Evolutionary conservation across 2,797 vertebrate species (phyloP).

Genomic region (Sebastes iracundus): DNA sequence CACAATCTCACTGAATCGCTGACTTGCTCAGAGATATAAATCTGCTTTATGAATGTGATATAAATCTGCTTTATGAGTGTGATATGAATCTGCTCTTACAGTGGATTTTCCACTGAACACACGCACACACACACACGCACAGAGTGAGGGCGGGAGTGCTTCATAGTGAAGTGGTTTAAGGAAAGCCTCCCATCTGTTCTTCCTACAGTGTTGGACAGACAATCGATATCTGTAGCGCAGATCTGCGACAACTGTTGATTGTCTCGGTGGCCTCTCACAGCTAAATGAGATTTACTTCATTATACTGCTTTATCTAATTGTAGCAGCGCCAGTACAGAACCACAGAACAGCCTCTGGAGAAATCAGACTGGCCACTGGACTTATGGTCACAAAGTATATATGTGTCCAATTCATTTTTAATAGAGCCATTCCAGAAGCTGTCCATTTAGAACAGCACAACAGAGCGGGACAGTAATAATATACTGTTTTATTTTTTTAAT

Average conservation of each 20-base stretch:
- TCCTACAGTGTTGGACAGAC: slow-evolving; percentile 44
- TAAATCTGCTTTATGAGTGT: slow-evolving; percentile 28
- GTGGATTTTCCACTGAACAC: slow-evolving; percentile 18
- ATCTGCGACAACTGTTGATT: slow-evolving; percentile 62
- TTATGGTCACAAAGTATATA: background rate
- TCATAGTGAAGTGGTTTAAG: slow-evolving; percentile 33
- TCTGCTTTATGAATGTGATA: slow-evolving; percentile 57
- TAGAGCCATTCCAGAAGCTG: slow-evolving; percentile 18
- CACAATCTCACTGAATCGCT: slow-evolving; percentile 16
- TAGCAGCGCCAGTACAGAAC: slow-evolving; percentile 22
- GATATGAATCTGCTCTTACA: slow-evolving; percentile 48
- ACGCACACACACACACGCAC: background rate
- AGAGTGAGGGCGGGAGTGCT: background rate
- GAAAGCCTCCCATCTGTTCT: slow-evolving; percentile 57
- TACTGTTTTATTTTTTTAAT: no score
- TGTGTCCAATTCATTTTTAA: slow-evolving; percentile 38
- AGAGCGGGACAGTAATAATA: background rate
- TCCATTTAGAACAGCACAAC: background rate
- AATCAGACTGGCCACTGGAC: slow-evolving; percentile 22
- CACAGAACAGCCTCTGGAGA: slow-evolving; percentile 46
- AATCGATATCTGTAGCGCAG: slow-evolving; percentile 56
- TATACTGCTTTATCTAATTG: slow-evolving; percentile 60
- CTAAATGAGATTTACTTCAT: slow-evolving; percentile 70
- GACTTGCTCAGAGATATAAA: slow-evolving; percentile 54
- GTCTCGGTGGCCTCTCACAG: slow-evolving; percentile 35